Evolutionary conservation across 2,888 invertebrate genomes (phyloP), one percentile per base, ranked within the genome.

Genomic region (Heliconius hortense): DNA sequence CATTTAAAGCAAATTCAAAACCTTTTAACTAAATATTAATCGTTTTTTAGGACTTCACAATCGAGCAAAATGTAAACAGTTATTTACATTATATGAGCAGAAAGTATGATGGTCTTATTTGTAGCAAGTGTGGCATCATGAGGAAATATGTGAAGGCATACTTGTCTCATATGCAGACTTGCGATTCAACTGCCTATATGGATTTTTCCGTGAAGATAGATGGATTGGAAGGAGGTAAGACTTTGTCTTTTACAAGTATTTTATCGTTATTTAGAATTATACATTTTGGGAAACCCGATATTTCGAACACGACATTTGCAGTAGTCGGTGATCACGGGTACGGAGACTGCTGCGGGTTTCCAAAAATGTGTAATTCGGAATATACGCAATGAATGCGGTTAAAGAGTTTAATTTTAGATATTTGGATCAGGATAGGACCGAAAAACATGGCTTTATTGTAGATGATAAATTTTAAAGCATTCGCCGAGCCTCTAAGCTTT

Each of bases 121-220:
- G 88, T 76, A 66, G 75, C 0, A 84, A 85, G 77, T 85, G 86
- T 75, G 86, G 85, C 7, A 66, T 83, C n/a, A 77, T 66, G 59
- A 82, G 87, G 68, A 86, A 84, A 77, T 89, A 89, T 74, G 84
- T 83, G 1, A 88, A 88, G 80, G 74, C 80, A 3, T 89, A 82
- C 79, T 72, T 86, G 73, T 39, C 71, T 13, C 83, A 83, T 64
- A 67, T 81, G 13, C 66, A 77, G 8, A 66, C 71, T 7, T 82
- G 82, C 71, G 72, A 78, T 18, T 56, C 76, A 5, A 74, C 64
- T n/a, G 59, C 56, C 15, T 62, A 39, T 43, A 64, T 60, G 13
- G 60, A 73, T 35, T 24, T 66, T 56, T 26, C 72, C 3, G 1
- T 76, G 11, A 60, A 66, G 39, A 72, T 60, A 13, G 75, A 76